phyloP scores from a whole-genome alignment of 1,140 invertebrate genomes.

The Schlechtendalia chinensis region DNA sequence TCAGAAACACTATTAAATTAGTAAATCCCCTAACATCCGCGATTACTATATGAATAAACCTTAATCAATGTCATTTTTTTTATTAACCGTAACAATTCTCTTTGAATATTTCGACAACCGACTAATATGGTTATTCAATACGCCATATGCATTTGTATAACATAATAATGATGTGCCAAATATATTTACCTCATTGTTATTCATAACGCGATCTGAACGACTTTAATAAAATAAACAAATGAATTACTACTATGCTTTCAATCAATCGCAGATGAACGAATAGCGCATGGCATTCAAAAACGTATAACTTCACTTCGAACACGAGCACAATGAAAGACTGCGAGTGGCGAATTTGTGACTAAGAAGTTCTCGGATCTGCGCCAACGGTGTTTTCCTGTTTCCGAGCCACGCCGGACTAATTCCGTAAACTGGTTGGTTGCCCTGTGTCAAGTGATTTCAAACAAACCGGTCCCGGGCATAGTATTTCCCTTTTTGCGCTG shows the following conservation, averaged over 20 bases:
- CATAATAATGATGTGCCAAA: no score
- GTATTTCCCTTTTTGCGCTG: not conserved
- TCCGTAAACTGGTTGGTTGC: conserved; percentile 12
- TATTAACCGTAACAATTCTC: no score
- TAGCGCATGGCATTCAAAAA: not conserved
- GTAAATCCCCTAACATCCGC: no score
- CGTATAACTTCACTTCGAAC: not conserved
- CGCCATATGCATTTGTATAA: no score
- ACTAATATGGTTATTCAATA: no score
- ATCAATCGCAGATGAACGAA: not conserved
- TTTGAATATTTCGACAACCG: not conserved
- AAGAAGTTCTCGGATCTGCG: not conserved
- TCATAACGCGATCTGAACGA: not conserved
- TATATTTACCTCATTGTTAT: conserved; percentile 6
- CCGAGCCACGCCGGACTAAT: not conserved
- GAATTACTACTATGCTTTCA: no score
- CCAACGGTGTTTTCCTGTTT: not conserved
- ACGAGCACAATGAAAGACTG: not conserved
- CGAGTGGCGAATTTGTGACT: not conserved
- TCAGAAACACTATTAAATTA: no score
- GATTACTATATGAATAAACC: no score
- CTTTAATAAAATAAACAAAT: not conserved
- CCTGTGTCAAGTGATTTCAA: not conserved
- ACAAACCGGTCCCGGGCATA: not conserved
- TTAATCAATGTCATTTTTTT: no score